These are phyloP conservation scores for Nannospalax galili DNA, from an alignment of 2,113 vertebrate species.

Conservation along the genomic window DNA sequence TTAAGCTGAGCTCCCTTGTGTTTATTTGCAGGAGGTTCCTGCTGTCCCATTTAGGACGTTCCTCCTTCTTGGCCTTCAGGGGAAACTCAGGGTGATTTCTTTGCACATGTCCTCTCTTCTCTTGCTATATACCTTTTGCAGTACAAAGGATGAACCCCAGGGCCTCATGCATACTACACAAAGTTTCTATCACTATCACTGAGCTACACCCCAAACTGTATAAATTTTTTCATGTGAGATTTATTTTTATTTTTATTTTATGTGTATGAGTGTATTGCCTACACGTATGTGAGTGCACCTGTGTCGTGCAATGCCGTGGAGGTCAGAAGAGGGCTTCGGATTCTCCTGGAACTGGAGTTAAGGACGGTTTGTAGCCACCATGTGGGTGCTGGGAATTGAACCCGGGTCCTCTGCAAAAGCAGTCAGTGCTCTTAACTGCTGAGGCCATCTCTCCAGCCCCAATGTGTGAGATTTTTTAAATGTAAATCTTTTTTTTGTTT, in stretches of 20 bases:
- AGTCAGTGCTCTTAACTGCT: too few species aligned
- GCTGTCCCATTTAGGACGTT: conserved; percentile 1
- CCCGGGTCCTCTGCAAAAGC: too few species aligned
- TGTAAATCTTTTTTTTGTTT: not conserved
- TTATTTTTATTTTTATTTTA: too few species aligned
- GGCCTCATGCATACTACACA: not conserved
- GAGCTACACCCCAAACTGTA: not conserved
- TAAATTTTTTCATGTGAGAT: too few species aligned
- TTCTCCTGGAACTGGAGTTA: too few species aligned
- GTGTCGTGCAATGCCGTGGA: too few species aligned
- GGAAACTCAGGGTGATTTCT: not conserved
- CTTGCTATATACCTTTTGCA: not conserved
- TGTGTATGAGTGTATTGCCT: too few species aligned
- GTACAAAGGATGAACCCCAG: not conserved
- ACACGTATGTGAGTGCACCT: too few species aligned
- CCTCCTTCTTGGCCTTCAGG: not conserved
- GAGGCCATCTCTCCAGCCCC: too few species aligned
- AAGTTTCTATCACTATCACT: not conserved
- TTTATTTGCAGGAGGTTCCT: not conserved
- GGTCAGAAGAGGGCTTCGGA: too few species aligned
- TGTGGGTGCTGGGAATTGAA: too few species aligned
- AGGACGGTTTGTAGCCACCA: too few species aligned
- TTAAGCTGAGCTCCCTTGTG: conserved; percentile 1
- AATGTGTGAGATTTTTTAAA: not conserved
- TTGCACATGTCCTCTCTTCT: conserved; percentile 9